Evolutionary conservation across 2,888 invertebrate species (phyloP).

Genomic region (Drosophila leonis): DNA sequence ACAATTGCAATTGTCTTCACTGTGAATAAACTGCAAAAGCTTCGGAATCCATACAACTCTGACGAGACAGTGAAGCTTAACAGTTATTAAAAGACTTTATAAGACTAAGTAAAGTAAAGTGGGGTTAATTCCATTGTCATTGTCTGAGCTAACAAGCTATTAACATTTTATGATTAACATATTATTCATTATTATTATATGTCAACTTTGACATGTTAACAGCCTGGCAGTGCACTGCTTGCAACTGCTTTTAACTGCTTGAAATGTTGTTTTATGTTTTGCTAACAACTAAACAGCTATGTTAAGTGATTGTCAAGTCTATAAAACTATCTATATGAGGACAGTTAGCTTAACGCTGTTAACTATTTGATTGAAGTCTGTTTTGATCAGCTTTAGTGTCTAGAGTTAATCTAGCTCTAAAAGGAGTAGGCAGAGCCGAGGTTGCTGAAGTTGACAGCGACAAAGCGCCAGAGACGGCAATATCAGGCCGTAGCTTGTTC

Average conservation of each 20-base stretch:
- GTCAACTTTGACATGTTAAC: neutral
- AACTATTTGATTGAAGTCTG: neutral
- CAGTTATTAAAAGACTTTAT: neutral
- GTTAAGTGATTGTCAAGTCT: neutral
- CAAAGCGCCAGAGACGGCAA: too few species aligned
- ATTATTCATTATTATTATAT: neutral
- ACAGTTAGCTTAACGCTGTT: neutral
- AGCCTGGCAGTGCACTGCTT: neutral
- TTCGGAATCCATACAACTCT: constrained; percentile 4
- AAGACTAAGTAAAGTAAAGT: too few species aligned
- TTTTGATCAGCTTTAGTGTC: too few species aligned
- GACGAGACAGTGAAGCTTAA: neutral
- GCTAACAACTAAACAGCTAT: neutral
- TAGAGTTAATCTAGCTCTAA: too few species aligned
- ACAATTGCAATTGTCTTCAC: constrained; percentile 18
- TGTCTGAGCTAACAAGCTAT: neutral
- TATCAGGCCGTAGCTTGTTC: too few species aligned
- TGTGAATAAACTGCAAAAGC: constrained; percentile 23
- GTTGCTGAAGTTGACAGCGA: too few species aligned
- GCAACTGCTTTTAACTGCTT: neutral
- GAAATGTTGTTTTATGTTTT: neutral
- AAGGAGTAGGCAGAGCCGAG: too few species aligned
- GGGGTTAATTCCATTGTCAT: neutral
- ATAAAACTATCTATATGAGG: neutral
- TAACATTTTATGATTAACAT: constrained; percentile 5